Conservation (phyloP, 2,888 invertebrate genomes). For the Malthinus flaveolus region DNA sequence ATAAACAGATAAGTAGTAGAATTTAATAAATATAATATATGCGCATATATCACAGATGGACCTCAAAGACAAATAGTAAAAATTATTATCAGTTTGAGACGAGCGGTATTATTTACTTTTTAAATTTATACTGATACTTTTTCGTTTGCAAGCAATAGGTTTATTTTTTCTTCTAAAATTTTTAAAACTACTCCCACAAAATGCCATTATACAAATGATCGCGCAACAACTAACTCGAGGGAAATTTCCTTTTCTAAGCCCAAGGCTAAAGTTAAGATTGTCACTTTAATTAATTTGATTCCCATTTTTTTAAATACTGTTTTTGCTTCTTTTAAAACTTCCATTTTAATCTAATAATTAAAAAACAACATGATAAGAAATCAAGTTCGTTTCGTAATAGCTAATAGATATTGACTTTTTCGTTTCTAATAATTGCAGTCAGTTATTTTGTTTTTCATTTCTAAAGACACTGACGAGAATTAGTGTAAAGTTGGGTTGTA, state of each 20-base stretch:
- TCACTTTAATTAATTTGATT: conserved; percentile 31
- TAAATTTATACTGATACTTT: too few relatives aligned
- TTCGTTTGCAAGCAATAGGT: too few relatives aligned
- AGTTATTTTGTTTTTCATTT: neutral
- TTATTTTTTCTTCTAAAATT: neutral
- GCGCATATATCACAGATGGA: conserved; percentile 23
- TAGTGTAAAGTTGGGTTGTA: neutral
- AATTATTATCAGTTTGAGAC: conserved; percentile 20
- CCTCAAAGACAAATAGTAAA: conserved; percentile 24
- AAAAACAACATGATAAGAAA: neutral
- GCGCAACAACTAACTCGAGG: conserved; percentile 1
- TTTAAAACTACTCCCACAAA: conserved; percentile 9
- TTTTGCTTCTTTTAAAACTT: conserved; percentile 4
- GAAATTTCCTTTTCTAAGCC: conserved; percentile 19
- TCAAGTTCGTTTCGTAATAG: conserved; percentile 1
- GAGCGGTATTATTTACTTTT: too few relatives aligned
- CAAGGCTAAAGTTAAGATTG: conserved; percentile 39
- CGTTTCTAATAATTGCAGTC: conserved; percentile 4
- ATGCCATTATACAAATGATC: too few relatives aligned
- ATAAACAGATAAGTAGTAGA: conserved; percentile 18
- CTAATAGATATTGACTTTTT: conserved; percentile 5
- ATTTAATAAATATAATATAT: conserved; percentile 8
- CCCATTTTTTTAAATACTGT: conserved; percentile 19
- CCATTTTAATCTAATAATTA: neutral
- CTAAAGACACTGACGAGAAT: neutral